These are phyloP conservation scores for Melanotus villosus DNA, from an alignment of 2,888 invertebrate genomes.

Conservation along the genomic window DNA sequence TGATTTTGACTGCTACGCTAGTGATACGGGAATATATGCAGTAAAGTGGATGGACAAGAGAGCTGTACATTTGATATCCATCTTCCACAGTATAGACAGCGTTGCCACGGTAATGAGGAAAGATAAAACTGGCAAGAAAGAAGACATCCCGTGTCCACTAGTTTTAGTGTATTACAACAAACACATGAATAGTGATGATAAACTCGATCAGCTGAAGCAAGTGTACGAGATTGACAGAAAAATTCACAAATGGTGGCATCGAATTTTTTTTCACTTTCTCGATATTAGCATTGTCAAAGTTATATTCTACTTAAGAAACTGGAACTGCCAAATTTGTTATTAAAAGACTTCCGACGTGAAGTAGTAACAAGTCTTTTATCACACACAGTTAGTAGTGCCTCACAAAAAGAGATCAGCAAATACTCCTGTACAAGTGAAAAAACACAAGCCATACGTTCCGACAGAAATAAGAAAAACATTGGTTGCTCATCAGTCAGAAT, in stretches of 20 bases:
- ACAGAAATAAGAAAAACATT: neutral
- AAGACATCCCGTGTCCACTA: neutral
- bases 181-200: neutral
- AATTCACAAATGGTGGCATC: conserved; percentile 2
- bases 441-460: neutral
- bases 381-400: neutral
- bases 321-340: neutral
- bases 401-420: too few relatives aligned
- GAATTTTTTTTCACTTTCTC: neutral
- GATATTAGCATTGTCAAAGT: neutral
- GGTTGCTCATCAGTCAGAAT: neutral
- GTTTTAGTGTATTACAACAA: neutral
- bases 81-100: conserved; percentile 52
- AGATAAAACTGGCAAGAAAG: neutral
- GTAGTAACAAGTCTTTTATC: neutral
- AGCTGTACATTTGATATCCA: conserved; percentile 54
- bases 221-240: neutral
- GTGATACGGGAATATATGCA: conserved; percentile 48
- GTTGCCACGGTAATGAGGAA: neutral
- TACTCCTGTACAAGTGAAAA: neutral
- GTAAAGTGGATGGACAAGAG: conserved; percentile 56
- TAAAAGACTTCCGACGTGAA: neutral
- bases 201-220: neutral
- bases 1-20: conserved; percentile 50
- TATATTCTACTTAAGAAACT: neutral